Base-by-base conservation (phyloP, 1,140 invertebrate species). In the Coelopa frigida region DNA sequence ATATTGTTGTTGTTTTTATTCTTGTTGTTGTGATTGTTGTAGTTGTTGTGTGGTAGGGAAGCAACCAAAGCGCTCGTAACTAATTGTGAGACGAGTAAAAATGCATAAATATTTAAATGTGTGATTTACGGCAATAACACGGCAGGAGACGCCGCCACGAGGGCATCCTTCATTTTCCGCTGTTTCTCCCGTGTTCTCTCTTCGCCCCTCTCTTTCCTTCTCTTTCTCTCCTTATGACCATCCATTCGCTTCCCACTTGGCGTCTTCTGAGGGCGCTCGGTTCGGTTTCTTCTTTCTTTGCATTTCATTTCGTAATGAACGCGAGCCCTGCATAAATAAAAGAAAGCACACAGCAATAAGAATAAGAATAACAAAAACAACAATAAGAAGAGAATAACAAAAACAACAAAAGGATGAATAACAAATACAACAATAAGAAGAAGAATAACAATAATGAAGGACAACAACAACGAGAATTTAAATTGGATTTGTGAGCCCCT, bases 31-130 rank as follows among this genome's bases (percentile, higher is more conserved):
- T 52, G 57, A 52, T 59, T 61, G 56, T 61, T 61, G 8, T 8
- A 29, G 14, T 14, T 8, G 14, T 29, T 14, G 8, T 10, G 14
- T 14, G 14, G 8, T 8, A 29, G 14, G 8, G 27, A n/a, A n/a
- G n/a, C n/a, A n/a, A 14, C 32, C 38, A 37, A 46, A 46, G 31
- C 33, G 35, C 32, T 46, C 44, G 44, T 46, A 64, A 63, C 61
- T 64, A 64, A 64, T 64, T 64, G 61, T 64, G 62, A 59, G 65
- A 66, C 62, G 62, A 66, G 48, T 61, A 62, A 62, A 65, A 66
- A 66, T 61, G 62, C 62, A 66, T 66, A 66, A 66, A 66, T 66
- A 66, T 66, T 66, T 63, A 66, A 66, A 66, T 66, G 62, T 66
- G 62, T 66, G 62, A 66, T 66, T 66, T 66, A 66, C 62, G 62